These are phyloP conservation scores for Xerus inauris DNA, from an alignment of 2,113 vertebrate species.

Conservation along the genomic window DNA sequence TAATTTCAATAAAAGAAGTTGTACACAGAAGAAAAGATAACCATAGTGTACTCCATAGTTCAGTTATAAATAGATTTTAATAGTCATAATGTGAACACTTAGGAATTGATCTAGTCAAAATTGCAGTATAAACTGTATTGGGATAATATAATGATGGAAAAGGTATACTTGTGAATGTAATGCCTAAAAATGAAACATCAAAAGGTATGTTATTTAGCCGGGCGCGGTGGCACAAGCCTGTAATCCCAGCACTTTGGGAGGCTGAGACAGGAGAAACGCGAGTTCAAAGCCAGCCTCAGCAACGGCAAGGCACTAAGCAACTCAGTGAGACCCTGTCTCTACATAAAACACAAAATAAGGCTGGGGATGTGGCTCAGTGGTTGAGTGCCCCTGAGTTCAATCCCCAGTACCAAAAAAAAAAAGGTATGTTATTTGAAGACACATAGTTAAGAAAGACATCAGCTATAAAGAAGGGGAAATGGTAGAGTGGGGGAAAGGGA, in stretches of 20 bases:
- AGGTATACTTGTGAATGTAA: not conserved
- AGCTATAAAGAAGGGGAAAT: not conserved
- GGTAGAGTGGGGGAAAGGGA: not conserved
- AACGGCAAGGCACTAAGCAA: no score
- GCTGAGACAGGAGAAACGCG: no score
- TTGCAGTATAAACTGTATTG: not conserved
- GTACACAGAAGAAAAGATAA: not conserved
- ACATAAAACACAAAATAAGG: no score
- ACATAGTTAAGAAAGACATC: not conserved
- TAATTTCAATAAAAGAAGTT: not conserved
- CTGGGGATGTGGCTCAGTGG: no score
- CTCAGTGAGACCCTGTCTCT: no score
- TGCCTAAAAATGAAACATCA: slow-evolving; percentile 36
- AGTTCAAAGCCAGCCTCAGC: no score
- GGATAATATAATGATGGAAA: not conserved
- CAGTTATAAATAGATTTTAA: not conserved
- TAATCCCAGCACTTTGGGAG: no score
- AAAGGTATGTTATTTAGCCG: not conserved
- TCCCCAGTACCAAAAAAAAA: no score
- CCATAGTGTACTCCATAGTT: not conserved
- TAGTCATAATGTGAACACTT: not conserved
- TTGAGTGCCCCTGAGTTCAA: no score
- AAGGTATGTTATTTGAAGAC: not conserved
- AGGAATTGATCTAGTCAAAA: not conserved
- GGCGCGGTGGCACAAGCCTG: no score